Evolutionary conservation across 2,888 invertebrate species (phyloP).

Genomic region (Proisotoma minuta): DNA sequence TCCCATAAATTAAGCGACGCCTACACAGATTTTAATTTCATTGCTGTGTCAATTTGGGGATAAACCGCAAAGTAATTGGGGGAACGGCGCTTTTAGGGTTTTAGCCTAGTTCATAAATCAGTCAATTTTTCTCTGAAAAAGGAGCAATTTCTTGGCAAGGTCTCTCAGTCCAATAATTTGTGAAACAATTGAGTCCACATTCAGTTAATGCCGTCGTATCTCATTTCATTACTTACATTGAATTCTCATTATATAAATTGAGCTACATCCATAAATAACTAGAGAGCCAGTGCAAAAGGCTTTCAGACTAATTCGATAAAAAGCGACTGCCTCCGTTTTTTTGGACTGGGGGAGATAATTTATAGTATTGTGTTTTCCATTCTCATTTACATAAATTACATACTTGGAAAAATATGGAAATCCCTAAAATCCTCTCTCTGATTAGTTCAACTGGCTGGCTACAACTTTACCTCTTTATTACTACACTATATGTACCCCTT

Average conservation of each 20-base stretch:
- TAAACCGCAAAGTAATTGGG: slow-evolving; percentile 15
- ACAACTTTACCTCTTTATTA: neutral
- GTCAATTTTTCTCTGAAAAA: slow-evolving; percentile 8
- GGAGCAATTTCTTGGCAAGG: neutral
- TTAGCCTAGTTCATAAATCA: slow-evolving; percentile 12
- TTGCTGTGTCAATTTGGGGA: slow-evolving; percentile 1
- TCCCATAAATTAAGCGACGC: slow-evolving; percentile 1
- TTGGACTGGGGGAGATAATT: slow-evolving; percentile 12
- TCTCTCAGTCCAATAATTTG: slow-evolving; percentile 1
- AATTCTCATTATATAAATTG: slow-evolving; percentile 16
- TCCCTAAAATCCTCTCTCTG: neutral
- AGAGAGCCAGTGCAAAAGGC: slow-evolving; percentile 4
- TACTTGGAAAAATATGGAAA: slow-evolving; percentile 10
- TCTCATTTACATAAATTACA: slow-evolving; percentile 14
- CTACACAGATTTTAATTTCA: slow-evolving; percentile 1
- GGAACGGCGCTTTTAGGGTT: neutral
- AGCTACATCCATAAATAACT: slow-evolving; percentile 17
- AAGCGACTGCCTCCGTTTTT: slow-evolving; percentile 10
- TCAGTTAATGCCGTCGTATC: slow-evolving; percentile 13
- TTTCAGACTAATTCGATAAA: slow-evolving; percentile 19
- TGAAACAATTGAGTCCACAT: slow-evolving; percentile 15
- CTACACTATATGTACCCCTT: neutral
- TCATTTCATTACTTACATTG: slow-evolving; percentile 21
- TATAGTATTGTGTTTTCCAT: slow-evolving; percentile 9
- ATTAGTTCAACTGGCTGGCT: too few relatives aligned